Conservation (phyloP, 1,140 invertebrate genomes). For the Araneus ventricosus region DNA sequence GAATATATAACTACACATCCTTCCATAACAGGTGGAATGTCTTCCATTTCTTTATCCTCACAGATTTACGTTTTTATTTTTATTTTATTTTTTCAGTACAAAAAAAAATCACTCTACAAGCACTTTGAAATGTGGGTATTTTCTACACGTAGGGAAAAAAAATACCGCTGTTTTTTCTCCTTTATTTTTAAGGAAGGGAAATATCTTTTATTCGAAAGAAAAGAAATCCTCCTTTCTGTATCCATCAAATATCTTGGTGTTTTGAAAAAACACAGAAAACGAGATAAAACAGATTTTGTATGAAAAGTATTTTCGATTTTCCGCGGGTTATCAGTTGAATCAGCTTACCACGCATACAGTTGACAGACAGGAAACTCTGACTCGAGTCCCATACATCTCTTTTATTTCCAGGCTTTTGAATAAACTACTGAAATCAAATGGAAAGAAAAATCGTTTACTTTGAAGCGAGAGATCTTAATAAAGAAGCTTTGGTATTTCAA, state of each 20-base stretch:
- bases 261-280: neutral
- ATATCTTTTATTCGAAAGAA: neutral
- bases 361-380: neutral
- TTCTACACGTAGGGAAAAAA: neutral
- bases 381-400: neutral
- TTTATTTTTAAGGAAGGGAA: neutral
- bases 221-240: slow-evolving; percentile 8
- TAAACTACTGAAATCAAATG: slow-evolving; percentile 4
- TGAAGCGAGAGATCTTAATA: slow-evolving; percentile 28
- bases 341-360: neutral
- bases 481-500: slow-evolving; percentile 1
- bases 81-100: too few relatives aligned
- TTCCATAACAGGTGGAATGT: neutral
- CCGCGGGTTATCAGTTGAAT: slow-evolving; percentile 32
- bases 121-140: neutral
- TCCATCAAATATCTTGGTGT: slow-evolving; percentile 3
- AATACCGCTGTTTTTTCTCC: neutral
- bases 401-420: slow-evolving; percentile 9
- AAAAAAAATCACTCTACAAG: neutral
- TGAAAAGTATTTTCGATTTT: slow-evolving; percentile 48
- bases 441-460: slow-evolving; percentile 1
- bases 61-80: neutral
- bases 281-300: slow-evolving; percentile 45
- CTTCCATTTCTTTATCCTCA: neutral
- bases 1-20: neutral